Conservation (phyloP, 2,888 invertebrate genomes). For the Andrena bucephala region DNA sequence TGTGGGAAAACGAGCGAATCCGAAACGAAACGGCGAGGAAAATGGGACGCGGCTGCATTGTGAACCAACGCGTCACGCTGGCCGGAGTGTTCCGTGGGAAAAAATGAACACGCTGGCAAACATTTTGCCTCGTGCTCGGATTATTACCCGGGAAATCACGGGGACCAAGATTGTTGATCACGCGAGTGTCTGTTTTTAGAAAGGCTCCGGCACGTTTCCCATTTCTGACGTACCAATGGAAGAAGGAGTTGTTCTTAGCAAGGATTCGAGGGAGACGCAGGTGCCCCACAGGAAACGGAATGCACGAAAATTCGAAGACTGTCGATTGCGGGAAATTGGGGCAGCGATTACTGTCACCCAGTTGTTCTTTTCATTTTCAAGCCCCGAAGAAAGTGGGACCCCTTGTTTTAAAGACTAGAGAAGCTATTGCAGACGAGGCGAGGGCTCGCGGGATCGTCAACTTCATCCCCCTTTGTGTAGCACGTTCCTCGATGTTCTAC, state of each 20-base stretch:
- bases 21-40: conserved; percentile 30
- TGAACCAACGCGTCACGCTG: conserved; percentile 12
- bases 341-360: neutral
- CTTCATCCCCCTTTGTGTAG: neutral
- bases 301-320: neutral
- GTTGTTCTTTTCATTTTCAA: neutral
- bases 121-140: neutral
- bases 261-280: conserved; percentile 10
- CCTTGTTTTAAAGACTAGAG: neutral
- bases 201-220: neutral
- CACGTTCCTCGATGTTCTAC: neutral
- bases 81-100: conserved; percentile 13
- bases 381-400: neutral
- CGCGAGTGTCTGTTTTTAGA: neutral
- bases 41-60: conserved; percentile 49
- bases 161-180: neutral
- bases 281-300: conserved; percentile 32
- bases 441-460: neutral
- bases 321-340: neutral
- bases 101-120: neutral
- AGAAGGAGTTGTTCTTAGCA: neutral
- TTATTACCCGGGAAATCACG: conserved; percentile 8
- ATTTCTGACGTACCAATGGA: neutral
- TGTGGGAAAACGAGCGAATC: conserved; percentile 30
- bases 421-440: neutral